Evolutionary conservation across 2,113 vertebrate species (phyloP).

Genomic region (Indri indri): DNA sequence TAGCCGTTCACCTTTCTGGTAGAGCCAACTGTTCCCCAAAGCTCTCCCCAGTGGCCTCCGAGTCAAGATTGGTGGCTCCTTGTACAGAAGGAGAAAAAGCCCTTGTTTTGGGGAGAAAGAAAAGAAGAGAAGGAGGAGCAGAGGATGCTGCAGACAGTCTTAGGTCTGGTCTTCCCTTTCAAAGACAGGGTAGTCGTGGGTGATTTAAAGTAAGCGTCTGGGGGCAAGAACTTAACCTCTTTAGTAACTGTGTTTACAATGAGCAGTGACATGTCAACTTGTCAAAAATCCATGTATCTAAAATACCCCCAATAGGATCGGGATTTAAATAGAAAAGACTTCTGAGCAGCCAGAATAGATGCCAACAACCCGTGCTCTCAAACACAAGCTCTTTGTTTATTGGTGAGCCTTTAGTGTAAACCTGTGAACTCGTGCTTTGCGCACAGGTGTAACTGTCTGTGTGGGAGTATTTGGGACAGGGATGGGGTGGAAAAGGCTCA

Average conservation of each 20-base stretch:
- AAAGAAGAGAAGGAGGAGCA: background rate
- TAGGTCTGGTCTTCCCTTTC: background rate
- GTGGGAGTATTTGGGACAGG: background rate
- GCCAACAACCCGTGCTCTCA: background rate
- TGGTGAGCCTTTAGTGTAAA: background rate
- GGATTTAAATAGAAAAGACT: constrained; percentile 19
- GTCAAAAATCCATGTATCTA: background rate
- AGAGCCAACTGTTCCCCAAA: background rate
- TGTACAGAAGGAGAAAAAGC: background rate
- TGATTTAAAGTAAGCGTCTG: background rate
- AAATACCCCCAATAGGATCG: background rate
- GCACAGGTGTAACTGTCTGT: background rate
- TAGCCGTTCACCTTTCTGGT: background rate
- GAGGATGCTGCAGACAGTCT: background rate
- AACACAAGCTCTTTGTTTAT: background rate
- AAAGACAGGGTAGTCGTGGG: background rate
- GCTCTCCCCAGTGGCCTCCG: background rate
- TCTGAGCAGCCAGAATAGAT: background rate
- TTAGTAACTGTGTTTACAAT: background rate
- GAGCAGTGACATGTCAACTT: background rate
- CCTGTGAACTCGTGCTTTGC: background rate
- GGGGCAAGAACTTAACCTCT: background rate
- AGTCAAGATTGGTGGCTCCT: background rate
- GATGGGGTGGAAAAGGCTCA: background rate
- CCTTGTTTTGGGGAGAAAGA: background rate